Conservation (phyloP, 2,888 invertebrate genomes). For the Phrixothrix hirtus region DNA sequence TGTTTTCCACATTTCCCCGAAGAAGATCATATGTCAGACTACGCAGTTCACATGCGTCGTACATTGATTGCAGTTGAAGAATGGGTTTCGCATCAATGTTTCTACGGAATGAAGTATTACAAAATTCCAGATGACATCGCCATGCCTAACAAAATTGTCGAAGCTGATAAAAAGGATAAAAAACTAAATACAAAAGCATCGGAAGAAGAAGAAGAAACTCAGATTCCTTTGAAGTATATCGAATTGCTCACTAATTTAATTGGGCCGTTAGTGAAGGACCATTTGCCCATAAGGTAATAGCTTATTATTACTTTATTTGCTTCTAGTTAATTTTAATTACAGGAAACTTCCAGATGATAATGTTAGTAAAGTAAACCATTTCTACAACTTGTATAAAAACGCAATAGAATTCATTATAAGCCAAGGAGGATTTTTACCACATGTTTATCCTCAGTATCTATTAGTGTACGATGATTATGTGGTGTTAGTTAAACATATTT, state of each 20-base stretch:
- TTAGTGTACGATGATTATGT: constrained; percentile 53
- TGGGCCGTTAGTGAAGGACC: too few relatives aligned
- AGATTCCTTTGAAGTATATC: constrained; percentile 41
- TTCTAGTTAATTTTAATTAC: too few relatives aligned
- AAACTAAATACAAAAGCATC: too few relatives aligned
- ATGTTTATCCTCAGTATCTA: constrained; percentile 53
- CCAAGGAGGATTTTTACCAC: constrained; percentile 51
- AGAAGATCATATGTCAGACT: constrained; percentile 25
- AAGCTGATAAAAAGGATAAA: constrained; percentile 18
- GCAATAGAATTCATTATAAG: constrained; percentile 48
- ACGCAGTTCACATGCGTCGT: constrained; percentile 41
- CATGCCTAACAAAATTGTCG: constrained; percentile 13
- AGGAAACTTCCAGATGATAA: constrained; percentile 15
- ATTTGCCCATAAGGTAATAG: too few relatives aligned
- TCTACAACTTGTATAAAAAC: constrained; percentile 47
- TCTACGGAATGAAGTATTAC: constrained; percentile 39
- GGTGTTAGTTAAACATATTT: constrained; percentile 32
- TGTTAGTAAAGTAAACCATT: constrained; percentile 38
- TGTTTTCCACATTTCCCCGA: constrained; percentile 44
- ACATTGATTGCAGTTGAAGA: constrained; percentile 47
- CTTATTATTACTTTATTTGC: too few relatives aligned
- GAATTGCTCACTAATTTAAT: constrained; percentile 45
- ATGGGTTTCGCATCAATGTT: constrained; percentile 53
- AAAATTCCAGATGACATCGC: constrained; percentile 46
- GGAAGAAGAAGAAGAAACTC: constrained; percentile 16